Evolutionary conservation across 1,140 invertebrate genomes (phyloP).

Genomic region (Pinna nobilis): DNA sequence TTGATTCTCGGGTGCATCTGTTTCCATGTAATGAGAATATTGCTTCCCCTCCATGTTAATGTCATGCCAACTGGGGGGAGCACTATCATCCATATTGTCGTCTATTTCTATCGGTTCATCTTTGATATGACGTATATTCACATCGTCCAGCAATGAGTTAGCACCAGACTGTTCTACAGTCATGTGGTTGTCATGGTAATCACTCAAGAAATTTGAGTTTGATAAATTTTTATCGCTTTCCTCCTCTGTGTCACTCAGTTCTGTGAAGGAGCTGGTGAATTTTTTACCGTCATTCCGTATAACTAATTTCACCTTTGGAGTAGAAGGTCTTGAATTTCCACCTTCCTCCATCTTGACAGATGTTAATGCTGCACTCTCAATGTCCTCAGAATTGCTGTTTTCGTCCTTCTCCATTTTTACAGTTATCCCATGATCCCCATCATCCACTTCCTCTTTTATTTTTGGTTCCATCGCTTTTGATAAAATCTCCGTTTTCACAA

Average conservation of each 20-base stretch:
- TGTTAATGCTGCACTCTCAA: background rate
- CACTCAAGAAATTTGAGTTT: background rate
- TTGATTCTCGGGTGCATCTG: background rate
- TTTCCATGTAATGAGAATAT: constrained; percentile 13
- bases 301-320: constrained; percentile 55
- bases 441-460: constrained; percentile 6
- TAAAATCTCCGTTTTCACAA: background rate
- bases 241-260: constrained; percentile 38
- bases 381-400: constrained; percentile 14
- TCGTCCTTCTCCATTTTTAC: background rate
- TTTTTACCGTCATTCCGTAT: constrained; percentile 61
- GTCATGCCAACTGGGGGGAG: constrained; percentile 6
- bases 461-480: no score
- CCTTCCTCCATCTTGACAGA: constrained; percentile 9
- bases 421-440: background rate
- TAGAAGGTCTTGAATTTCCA: constrained; percentile 36
- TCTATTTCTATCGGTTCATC: constrained; percentile 16
- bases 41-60: constrained; percentile 14
- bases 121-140: no score
- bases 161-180: constrained; percentile 7
- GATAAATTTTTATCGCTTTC: constrained; percentile 30
- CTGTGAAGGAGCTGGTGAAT: constrained; percentile 52
- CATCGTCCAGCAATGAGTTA: constrained; percentile 4
- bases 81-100: background rate
- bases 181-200: constrained; percentile 24